phyloP scores from a whole-genome alignment of 2,797 vertebrate genomes.

The Peromyscus melanophrys region DNA sequence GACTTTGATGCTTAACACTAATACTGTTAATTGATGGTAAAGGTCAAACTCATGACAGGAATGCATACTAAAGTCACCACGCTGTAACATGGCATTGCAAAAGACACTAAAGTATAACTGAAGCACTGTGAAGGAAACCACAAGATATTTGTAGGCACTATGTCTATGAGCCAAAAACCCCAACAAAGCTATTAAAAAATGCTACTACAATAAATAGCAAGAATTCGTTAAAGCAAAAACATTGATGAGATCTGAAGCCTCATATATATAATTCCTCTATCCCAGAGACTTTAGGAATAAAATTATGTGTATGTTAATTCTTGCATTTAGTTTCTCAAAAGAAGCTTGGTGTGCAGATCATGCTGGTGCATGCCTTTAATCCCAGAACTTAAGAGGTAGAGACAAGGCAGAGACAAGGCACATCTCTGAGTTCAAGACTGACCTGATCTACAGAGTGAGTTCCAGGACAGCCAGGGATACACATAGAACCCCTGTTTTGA shows the following conservation, averaged over 20 bases:
- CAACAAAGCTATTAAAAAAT: constrained; percentile 27
- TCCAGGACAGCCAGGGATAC: too few species aligned
- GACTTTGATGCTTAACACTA: neutral
- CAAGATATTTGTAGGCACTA: constrained; percentile 13
- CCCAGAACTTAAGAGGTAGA: neutral
- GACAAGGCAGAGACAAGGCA: neutral
- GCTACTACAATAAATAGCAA: neutral
- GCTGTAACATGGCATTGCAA: constrained; percentile 3
- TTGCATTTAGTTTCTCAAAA: neutral
- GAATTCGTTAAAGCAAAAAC: neutral
- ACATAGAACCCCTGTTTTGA: too few species aligned
- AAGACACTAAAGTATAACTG: constrained; percentile 26
- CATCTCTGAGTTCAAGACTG: neutral
- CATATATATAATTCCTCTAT: neutral
- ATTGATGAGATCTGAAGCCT: neutral
- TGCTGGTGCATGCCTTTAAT: neutral
- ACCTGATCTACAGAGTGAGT: too few species aligned
- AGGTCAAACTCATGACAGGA: constrained; percentile 18
- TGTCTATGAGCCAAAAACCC: neutral
- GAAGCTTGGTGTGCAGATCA: neutral
- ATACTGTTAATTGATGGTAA: neutral
- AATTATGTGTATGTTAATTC: neutral
- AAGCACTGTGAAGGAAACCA: neutral
- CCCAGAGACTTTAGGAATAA: neutral
- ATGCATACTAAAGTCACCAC: neutral